phyloP scores from a whole-genome alignment of 2,888 invertebrate genomes.

The Parasteatoda lunata region DNA sequence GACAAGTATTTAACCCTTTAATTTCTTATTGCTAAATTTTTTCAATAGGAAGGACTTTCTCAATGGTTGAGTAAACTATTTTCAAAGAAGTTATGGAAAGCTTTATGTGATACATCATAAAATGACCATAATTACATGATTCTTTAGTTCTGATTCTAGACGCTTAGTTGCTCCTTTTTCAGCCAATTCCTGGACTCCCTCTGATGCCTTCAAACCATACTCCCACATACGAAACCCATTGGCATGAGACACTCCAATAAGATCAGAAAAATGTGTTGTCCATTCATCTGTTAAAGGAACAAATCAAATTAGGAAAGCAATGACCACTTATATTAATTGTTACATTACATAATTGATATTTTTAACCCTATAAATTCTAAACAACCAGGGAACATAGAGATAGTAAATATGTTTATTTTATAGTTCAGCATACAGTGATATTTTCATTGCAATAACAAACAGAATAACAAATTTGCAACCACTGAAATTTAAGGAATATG shows the following conservation, averaged over 20 bases:
- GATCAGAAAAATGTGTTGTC: constrained; percentile 96
- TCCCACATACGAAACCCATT: constrained; percentile 90
- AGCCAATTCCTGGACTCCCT: constrained; percentile 93
- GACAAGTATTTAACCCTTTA: too few relatives aligned
- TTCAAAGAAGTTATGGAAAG: too few relatives aligned
- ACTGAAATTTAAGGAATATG: too few relatives aligned
- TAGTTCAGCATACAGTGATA: not conserved
- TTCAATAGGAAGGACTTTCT: too few relatives aligned
- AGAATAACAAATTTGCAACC: not conserved
- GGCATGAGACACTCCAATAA: constrained; percentile 94
- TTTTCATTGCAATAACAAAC: not conserved
- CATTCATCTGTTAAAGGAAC: constrained; percentile 81
- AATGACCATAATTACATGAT: constrained; percentile 71
- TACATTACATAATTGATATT: too few relatives aligned
- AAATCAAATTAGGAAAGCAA: not conserved
- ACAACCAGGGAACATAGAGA: not conserved
- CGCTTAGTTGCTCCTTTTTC: constrained; percentile 94
- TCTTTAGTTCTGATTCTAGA: constrained; percentile 90
- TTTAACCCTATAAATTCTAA: too few relatives aligned
- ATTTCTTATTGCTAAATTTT: too few relatives aligned
- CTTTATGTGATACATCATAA: not conserved
- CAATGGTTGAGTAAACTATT: too few relatives aligned
- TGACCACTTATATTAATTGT: too few relatives aligned
- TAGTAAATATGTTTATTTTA: not conserved
- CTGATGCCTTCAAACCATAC: constrained; percentile 87